These are phyloP conservation scores for Eurystomus glaucurus DNA, from an alignment of 2,797 vertebrate species.

Conservation along the genomic window DNA sequence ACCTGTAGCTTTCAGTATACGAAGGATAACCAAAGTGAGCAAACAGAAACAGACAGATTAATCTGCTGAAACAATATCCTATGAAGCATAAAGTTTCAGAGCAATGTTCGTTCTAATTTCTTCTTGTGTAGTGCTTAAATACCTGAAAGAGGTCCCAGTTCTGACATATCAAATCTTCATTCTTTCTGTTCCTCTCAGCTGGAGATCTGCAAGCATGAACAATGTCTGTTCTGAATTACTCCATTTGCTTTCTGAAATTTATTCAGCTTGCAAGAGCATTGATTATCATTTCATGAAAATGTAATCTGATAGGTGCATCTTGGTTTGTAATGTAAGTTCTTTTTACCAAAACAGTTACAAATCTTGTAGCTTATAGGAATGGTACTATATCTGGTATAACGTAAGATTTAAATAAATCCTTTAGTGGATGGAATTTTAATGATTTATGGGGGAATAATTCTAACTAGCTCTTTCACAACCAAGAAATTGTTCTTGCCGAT, in stretches of 20 bases:
- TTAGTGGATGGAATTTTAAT: not conserved
- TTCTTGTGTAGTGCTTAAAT: not conserved
- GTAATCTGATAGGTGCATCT: not conserved
- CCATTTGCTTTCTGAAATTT: not conserved
- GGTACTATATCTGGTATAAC: not conserved
- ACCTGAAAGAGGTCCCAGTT: not conserved
- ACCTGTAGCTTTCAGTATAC: not conserved
- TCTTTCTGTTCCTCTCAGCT: not conserved
- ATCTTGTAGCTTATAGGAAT: not conserved
- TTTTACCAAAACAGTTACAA: not conserved
- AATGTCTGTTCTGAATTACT: not conserved
- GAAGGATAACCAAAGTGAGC: not conserved
- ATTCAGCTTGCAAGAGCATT: not conserved
- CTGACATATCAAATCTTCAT: not conserved
- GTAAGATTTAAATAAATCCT: not conserved
- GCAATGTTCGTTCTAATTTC: not conserved
- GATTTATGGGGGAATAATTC: not conserved
- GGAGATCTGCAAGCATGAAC: not conserved
- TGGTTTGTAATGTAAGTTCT: not conserved
- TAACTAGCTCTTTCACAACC: not conserved
- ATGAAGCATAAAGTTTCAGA: not conserved
- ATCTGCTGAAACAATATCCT: conserved; percentile 13
- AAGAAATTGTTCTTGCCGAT: not conserved
- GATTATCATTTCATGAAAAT: not conserved
- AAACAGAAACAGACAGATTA: conserved; percentile 20